Base-by-base conservation (phyloP, 2,888 invertebrate genomes). In the Sisyra terminalis region DNA sequence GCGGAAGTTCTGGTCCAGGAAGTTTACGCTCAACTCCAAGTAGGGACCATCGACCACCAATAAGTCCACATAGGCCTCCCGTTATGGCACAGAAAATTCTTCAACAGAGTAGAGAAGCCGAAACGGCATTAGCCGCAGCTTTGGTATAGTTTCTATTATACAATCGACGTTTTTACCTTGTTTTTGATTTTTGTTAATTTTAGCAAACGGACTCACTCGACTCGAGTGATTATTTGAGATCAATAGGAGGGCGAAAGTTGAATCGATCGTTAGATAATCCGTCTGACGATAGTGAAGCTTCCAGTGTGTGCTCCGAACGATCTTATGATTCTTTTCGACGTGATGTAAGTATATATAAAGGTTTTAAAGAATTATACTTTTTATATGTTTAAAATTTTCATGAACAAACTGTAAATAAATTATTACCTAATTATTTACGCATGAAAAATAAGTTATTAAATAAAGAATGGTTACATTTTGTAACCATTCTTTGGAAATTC, bases 231-330 rank as follows among this genome's bases (percentile, higher is more conserved):
- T 55, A 51, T 41, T 59, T 53, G 42, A 49, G 60, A 44, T 40
- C 53, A 24, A 16, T 38, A 8, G 50, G 50, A 29, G 57, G 60
- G 17, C 51, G 61, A 45, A 60, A 60, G 47, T 46, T 45, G n/a
- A 53, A 60, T 50, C 49, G 60, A 31, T 59, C 61, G 1, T 45
- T 62, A 1, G 83, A 84, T 18, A 87, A 89, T 54, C 81, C 80
- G 54, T 81, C 80, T 10, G 83, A 83, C 52, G 89, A 90, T 55
- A 89, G 92, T 7, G 94, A 96, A 61, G 93, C 92, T 0, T 94
- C 93, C 39, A 93, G 92, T 56, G 83, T 96, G 9, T 93, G 93
- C 59, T 94, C 93, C 0, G 94, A 94, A 54, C 68, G 87, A 18
- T 88, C 88, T 40, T 75, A 83, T 51, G 86, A 88, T 59, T 86